Percentiles rank a stretch among this genome's conserved stretches.
Conservation (phyloP, 2,888 invertebrate species). For the Clunio marinus region DNA sequence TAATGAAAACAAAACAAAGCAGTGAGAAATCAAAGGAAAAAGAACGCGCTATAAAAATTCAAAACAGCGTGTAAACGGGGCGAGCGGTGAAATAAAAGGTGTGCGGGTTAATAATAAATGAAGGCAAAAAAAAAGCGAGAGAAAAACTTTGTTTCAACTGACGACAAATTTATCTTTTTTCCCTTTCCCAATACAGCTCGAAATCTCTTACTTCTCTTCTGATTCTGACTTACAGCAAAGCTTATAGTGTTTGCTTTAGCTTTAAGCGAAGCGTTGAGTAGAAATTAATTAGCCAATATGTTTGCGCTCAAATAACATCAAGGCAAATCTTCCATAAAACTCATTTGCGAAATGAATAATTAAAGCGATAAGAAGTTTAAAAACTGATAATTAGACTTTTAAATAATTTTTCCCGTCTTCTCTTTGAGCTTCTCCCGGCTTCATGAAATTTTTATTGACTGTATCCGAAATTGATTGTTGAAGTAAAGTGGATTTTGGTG, state of each 20-base stretch:
- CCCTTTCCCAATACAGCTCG: background rate
- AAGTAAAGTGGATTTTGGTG: conserved; percentile 15
- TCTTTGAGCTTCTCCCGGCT: background rate
- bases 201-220: background rate
- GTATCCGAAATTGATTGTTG: conserved; percentile 2
- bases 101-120: conserved; percentile 25
- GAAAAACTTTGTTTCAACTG: conserved; percentile 10
- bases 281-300: conserved; percentile 31
- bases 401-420: no score
- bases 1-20: conserved; percentile 12
- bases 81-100: conserved; percentile 16
- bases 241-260: background rate
- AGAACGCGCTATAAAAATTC: conserved; percentile 14
- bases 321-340: background rate
- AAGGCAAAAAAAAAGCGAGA: conserved; percentile 9
- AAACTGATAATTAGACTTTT: conserved; percentile 26
- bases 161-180: conserved; percentile 35
- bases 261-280: background rate
- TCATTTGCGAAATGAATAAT: conserved; percentile 21
- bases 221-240: background rate
- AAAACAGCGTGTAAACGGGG: conserved; percentile 11
- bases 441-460: conserved; percentile 4
- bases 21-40: conserved; percentile 8
- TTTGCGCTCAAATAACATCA: background rate
- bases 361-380: conserved; percentile 13